Base-by-base conservation (phyloP, 2,888 invertebrate genomes). In the Metellina segmentata region DNA sequence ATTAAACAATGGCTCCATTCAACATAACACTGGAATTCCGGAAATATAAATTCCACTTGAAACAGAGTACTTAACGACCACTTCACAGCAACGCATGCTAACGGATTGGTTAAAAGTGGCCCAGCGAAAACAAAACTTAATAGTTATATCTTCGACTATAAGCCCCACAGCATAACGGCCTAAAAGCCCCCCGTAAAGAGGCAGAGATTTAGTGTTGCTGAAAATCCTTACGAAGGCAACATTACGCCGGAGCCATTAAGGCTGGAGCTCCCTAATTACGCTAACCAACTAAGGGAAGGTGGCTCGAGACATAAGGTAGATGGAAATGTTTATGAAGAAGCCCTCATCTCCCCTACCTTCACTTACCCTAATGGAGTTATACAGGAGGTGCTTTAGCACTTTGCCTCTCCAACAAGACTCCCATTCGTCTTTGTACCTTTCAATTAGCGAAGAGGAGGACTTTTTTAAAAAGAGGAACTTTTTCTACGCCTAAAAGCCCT, bases 351-450 rank as follows among this genome's bases (percentile, higher is more conserved):
- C 71, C 49, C n/a, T n/a, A 7, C 81, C 69, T 20, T 69, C 85
- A 77, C 75, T 75, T 69, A 74, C 19, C 77, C 77, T 85, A 85
- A 85, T 85, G 85, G 75, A 85, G 85, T 85, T 85, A 85, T 77
- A 77, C 48, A 77, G 85, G 75, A 48, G 77, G 75, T 74, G 83
- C 74, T 72, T 83, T 74, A 83, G 16, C 49, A 74, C 74, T 69
- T 69, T 49, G 49, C 61, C 53, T 79, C 74, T 48, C 48, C 79
- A 20, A 20, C 20, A 9, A 13, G 48, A 8, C 53, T 49, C 19
- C 19, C 85, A 77, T 85, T 69, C 77, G 69, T 85, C 77, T 85
- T 16, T 85, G 85, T 77, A 77, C 69, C 85, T 85, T 85, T 85
- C 85, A 85, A 85, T 85, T 85, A 85, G 61, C 9, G n/a, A 53